A percentile compares a stretch with the other conserved stretches of the same genome.
Evolutionary conservation across 1,140 invertebrate genomes (phyloP).

Genomic region (Bradysia coprophila): DNA sequence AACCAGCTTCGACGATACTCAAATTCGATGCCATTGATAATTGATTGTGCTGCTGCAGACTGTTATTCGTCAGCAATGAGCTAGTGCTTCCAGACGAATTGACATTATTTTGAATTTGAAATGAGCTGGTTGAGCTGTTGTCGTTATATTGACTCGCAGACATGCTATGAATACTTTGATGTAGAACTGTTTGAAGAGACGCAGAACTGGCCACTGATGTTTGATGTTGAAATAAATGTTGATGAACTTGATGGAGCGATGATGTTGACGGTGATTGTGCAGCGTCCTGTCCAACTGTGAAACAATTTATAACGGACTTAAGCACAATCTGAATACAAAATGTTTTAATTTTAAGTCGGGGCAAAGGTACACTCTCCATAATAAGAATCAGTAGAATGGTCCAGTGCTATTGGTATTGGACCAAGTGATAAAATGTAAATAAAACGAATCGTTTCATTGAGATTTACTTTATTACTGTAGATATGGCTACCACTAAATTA

Average conservation of each 20-base stretch:
- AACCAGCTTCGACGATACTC: constrained; percentile 17
- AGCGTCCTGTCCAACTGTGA: neutral
- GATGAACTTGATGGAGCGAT: constrained; percentile 7
- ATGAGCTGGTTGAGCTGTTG: neutral
- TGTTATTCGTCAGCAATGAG: neutral
- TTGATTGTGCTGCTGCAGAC: neutral
- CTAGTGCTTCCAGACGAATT: constrained; percentile 8
- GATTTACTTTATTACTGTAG: no score
- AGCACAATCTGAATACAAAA: no score
- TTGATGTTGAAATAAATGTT: constrained; percentile 18
- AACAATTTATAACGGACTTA: neutral
- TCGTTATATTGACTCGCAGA: neutral
- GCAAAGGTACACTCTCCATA: neutral
- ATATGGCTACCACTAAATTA: no score
- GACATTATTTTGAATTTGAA: constrained; percentile 4
- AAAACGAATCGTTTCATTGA: no score
- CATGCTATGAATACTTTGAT: constrained; percentile 3
- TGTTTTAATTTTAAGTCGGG: neutral
- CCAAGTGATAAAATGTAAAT: no score
- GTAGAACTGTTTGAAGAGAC: constrained; percentile 18
- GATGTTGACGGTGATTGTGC: neutral
- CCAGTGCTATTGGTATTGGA: no score
- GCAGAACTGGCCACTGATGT: constrained; percentile 16
- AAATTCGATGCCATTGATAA: neutral
- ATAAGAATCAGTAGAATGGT: no score